Conservation (phyloP, 2,113 vertebrate species). For the Corythaixoides concolor region DNA sequence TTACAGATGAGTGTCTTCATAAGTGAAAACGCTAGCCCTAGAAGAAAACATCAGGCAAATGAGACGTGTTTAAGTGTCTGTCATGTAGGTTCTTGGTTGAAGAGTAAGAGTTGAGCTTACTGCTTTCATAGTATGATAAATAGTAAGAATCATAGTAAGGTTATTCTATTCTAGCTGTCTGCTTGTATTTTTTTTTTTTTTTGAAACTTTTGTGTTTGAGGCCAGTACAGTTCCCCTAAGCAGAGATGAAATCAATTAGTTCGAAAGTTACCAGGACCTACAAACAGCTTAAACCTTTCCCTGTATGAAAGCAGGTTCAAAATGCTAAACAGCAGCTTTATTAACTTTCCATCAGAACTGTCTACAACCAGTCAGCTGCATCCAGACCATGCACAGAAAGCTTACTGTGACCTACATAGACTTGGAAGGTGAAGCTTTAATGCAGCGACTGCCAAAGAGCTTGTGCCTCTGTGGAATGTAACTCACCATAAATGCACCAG, state of each 20-base stretch:
- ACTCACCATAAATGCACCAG: conserved; percentile 80
- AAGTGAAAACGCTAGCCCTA: neutral
- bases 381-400: conserved; percentile 31
- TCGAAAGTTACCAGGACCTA: neutral
- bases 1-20: neutral
- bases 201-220: neutral
- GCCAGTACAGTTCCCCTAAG: neutral
- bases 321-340: neutral
- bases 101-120: neutral
- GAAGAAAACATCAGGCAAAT: neutral
- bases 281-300: neutral
- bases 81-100: neutral
- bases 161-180: neutral
- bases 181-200: neutral
- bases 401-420: conserved; percentile 46
- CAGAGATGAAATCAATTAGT: neutral
- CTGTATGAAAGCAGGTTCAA: neutral
- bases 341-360: conserved; percentile 18
- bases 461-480: conserved; percentile 9
- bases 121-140: neutral
- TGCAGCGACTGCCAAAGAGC: conserved; percentile 20
- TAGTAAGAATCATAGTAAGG: neutral
- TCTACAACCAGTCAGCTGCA: conserved; percentile 34
- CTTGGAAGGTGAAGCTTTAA: conserved; percentile 47
- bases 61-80: neutral